Percentiles rank a stretch among this genome's conserved stretches.
phyloP scores from a whole-genome alignment of 2,113 vertebrate species.

The Rhinolophus sinicus region DNA sequence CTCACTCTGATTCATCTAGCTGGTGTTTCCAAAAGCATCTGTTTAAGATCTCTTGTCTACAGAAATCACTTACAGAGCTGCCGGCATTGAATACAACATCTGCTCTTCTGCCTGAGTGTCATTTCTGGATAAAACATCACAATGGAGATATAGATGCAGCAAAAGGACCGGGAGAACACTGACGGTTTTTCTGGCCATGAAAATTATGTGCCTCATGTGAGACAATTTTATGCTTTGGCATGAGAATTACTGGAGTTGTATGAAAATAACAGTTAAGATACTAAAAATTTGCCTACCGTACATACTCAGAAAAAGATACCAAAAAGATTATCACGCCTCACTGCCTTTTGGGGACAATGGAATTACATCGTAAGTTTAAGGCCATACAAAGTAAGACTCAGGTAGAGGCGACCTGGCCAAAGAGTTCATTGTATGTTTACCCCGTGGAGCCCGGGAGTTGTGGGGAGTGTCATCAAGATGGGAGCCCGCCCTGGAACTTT shows the following conservation, averaged over 20 bases:
- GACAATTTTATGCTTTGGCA: background rate
- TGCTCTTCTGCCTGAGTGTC: background rate
- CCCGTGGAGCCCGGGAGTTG: fast-evolving
- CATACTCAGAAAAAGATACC: background rate
- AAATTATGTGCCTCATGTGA: background rate
- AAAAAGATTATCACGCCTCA: background rate
- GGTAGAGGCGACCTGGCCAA: background rate
- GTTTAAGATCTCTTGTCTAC: background rate
- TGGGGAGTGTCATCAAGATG: background rate
- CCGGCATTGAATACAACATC: background rate
- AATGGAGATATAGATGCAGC: background rate
- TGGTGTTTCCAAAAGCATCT: background rate
- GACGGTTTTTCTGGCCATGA: background rate
- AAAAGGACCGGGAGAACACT: background rate
- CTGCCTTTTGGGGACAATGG: background rate
- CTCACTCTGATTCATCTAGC: background rate
- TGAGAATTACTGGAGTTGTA: background rate
- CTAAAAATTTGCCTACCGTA: background rate
- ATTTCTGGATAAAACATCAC: background rate
- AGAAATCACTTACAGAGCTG: background rate
- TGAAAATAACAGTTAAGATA: background rate
- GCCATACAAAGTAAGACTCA: background rate
- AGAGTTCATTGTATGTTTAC: background rate
- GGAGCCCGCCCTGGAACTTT: background rate
- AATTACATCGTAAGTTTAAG: background rate